phyloP scores from a whole-genome alignment of 2,797 vertebrate species.

The Yasuhikotakia modesta region DNA sequence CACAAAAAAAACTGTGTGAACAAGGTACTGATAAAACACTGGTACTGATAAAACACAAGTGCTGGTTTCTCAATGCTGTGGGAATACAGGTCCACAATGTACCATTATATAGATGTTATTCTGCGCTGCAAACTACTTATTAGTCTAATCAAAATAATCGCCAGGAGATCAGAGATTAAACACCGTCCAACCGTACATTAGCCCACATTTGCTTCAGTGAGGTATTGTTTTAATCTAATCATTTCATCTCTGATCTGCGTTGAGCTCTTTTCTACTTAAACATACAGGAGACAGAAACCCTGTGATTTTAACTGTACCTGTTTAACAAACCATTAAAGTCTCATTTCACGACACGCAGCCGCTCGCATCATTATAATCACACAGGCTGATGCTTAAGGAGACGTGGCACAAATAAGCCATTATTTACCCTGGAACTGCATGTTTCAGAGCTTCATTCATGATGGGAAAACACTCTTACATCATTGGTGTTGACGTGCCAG shows the following conservation, averaged over 20 bases:
- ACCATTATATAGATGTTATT: slow-evolving; percentile 9
- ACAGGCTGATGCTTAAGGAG: background rate
- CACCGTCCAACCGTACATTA: slow-evolving; percentile 29
- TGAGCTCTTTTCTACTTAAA: background rate
- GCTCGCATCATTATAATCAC: background rate
- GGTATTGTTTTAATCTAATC: background rate
- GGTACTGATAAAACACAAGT: too few relatives aligned
- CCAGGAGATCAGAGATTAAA: slow-evolving; percentile 33
- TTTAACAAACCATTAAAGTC: background rate
- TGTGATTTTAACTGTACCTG: too few relatives aligned
- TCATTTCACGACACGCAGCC: background rate
- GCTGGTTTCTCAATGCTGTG: background rate
- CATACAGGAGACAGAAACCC: background rate
- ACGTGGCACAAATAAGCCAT: slow-evolving; percentile 5
- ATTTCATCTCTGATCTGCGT: background rate
- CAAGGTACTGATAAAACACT: background rate
- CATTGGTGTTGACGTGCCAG: slow-evolving; percentile 98
- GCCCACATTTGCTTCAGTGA: slow-evolving; percentile 7
- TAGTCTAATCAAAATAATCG: slow-evolving; percentile 33
- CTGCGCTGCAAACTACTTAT: slow-evolving; percentile 24
- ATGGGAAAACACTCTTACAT: slow-evolving; percentile 79
- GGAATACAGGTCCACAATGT: background rate
- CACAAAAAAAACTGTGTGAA: background rate
- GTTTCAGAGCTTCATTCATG: slow-evolving; percentile 25
- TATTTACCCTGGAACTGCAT: background rate